Conservation (phyloP, 1,140 invertebrate genomes). For the Stegodyphus dumicola region DNA sequence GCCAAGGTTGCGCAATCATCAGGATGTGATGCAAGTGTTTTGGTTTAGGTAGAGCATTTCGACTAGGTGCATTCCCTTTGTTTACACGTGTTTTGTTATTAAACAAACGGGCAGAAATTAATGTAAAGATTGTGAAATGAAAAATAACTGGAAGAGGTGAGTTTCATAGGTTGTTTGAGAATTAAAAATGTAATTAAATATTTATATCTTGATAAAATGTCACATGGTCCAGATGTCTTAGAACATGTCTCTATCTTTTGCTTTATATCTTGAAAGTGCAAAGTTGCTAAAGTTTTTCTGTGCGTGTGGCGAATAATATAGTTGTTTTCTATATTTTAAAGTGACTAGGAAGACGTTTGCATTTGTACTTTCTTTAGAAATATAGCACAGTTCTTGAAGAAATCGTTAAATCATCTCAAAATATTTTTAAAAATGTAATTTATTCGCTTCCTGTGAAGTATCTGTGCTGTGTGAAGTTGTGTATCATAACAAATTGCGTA, state of each 20-base stretch:
- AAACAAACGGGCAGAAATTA: not conserved
- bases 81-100: constrained; percentile 43
- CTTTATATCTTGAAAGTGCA: too few species aligned
- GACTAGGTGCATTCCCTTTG: constrained; percentile 32
- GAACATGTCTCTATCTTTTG: not conserved
- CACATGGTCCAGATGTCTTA: constrained; percentile 55
- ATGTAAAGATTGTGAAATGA: constrained; percentile 49
- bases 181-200: not conserved
- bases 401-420: too few species aligned
- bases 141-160: constrained; percentile 43
- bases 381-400: too few species aligned
- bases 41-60: constrained; percentile 40
- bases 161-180: not conserved
- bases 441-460: too few species aligned
- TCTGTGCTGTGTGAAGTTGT: too few species aligned
- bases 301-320: too few species aligned
- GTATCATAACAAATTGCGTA: too few species aligned
- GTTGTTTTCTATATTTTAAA: too few species aligned
- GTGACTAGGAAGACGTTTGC: too few species aligned
- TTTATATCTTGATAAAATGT: constrained; percentile 35
- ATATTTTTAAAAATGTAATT: too few species aligned
- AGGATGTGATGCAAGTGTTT: constrained; percentile 60
- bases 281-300: too few species aligned
- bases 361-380: too few species aligned
- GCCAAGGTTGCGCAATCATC: constrained; percentile 52